Base-by-base conservation (phyloP, 2,888 invertebrate species). In the Melieria crassipennis region DNA sequence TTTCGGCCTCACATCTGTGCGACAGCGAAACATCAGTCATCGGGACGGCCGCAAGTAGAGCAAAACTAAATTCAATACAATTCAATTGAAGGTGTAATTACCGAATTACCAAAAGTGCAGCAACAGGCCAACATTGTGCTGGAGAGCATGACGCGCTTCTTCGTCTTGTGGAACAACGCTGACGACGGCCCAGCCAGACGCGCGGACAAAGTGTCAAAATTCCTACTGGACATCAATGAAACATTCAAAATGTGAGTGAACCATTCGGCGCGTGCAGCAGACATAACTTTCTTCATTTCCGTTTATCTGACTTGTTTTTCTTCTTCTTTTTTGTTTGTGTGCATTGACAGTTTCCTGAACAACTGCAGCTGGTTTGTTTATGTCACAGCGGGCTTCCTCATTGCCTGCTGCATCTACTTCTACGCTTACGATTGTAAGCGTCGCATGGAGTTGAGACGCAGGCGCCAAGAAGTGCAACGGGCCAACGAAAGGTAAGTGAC, bases 361-460 rank as follows among this genome's bases (percentile, higher is more conserved):
- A 79, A 78, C 16, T 82, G 79, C 60, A 84, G 82, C 75, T 86
- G 86, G 85, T 70, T 81, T 7, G 75, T 86, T 1, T 86, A 86
- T 71, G 56, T 77, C 5, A 60, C 82, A n/a, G 80, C 82, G 6
- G 63, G 77, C 2, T 57, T 82, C 11, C 61, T 85, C 47, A 78
- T 84, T 45, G 64, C 73, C 30, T 78, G 79, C 48, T 83, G 84
- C 71, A 72, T 79, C 0, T 82, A 82, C 60, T 86, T 80, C 48
- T 83, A 81, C 45, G 79, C 80, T 55, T 76, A 79, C 16, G 84
- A 85, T 50, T 79, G 79, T 42, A 80, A 79, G 47, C 76, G 79
- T 0, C 76, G 81, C 48, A 72, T 75, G 5, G 79, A 79, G 6
- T 60, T 79, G 2, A 70, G 78, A 10, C 77, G 80, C 11, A 78